Percentiles rank a stretch among this genome's conserved stretches.
phyloP scores from a whole-genome alignment of 2,888 invertebrate species.

The Anarsia innoxiella region DNA sequence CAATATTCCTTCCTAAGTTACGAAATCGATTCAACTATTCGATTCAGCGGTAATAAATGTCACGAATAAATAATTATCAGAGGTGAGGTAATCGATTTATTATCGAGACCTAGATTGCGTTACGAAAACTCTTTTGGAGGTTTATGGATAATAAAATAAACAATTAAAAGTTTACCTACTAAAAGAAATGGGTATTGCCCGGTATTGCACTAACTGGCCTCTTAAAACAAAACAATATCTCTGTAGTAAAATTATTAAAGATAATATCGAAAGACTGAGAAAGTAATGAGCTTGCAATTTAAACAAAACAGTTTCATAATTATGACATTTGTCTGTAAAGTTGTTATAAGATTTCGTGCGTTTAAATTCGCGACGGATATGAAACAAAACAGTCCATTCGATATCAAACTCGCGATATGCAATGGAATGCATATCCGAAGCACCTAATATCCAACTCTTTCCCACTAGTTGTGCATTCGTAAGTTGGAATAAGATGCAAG shows the following conservation, averaged over 20 bases:
- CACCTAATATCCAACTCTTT: conserved; percentile 22
- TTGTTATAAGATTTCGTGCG: not conserved
- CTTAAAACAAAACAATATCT: too few relatives aligned
- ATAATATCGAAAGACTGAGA: too few relatives aligned
- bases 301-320: too few relatives aligned
- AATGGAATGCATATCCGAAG: conserved; percentile 24
- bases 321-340: not conserved
- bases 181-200: too few relatives aligned
- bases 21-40: too few relatives aligned
- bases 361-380: conserved; percentile 8
- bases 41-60: conserved; percentile 8
- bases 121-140: too few relatives aligned
- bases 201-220: too few relatives aligned
- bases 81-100: not conserved
- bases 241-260: too few relatives aligned
- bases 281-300: too few relatives aligned
- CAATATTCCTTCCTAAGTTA: conserved; percentile 22
- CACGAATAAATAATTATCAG: conserved; percentile 3
- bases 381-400: conserved; percentile 11
- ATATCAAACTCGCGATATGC: conserved; percentile 11
- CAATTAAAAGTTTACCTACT: too few relatives aligned
- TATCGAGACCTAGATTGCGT: not conserved
- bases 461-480: too few relatives aligned
- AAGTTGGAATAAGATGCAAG: conserved; percentile 7
- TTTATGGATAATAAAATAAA: too few relatives aligned